These are phyloP conservation scores for Popillia japonica DNA, from an alignment of 1,140 invertebrate genomes.

Conservation along the genomic window DNA sequence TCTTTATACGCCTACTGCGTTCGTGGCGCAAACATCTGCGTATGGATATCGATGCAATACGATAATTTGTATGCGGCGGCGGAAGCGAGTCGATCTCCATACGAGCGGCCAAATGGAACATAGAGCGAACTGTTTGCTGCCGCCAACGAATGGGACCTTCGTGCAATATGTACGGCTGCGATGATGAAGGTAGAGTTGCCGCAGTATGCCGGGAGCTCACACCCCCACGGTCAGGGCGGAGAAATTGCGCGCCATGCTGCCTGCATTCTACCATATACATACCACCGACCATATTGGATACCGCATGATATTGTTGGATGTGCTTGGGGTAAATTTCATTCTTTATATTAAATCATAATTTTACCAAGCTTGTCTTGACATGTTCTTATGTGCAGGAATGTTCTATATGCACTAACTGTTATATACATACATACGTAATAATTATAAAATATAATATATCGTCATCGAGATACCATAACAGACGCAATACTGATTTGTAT, in stretches of 20 bases:
- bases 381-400: no score
- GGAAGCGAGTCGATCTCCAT: conserved; percentile 40
- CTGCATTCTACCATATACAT: conserved; percentile 37
- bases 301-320: no score
- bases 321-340: no score
- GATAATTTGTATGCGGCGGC: conserved; percentile 42
- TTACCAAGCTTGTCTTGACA: no score
- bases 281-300: conserved; percentile 44
- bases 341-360: no score
- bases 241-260: conserved; percentile 50
- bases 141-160: conserved; percentile 50
- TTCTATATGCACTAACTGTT: no score
- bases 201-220: conserved; percentile 46
- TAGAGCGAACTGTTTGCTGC: conserved; percentile 43
- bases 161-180: conserved; percentile 51
- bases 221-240: conserved; percentile 51
- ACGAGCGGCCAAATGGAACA: conserved; percentile 9
- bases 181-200: conserved; percentile 46
- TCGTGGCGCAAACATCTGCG: background rate
- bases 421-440: background rate
- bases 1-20: background rate
- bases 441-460: background rate
- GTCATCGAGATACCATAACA: background rate
- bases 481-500: background rate
- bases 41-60: conserved; percentile 20